These are phyloP conservation scores for Hetaerina titia DNA, from an alignment of 2,888 invertebrate species.

Conservation along the genomic window DNA sequence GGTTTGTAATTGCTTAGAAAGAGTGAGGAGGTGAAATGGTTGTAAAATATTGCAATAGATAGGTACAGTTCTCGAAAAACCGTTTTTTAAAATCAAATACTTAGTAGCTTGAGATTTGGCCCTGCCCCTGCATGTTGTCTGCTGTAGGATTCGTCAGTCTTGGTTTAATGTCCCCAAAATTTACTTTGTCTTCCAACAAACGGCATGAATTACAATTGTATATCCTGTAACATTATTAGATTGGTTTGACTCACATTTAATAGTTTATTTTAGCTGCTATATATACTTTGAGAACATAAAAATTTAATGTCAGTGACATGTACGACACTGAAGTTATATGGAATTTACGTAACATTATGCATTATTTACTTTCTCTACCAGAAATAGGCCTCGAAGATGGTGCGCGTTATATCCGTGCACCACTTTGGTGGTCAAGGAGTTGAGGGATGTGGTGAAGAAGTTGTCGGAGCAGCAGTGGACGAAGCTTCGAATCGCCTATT, in stretches of 20 bases:
- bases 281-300: not conserved
- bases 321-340: not conserved
- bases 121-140: not conserved
- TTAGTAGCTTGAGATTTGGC: not conserved
- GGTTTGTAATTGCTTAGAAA: constrained; percentile 1
- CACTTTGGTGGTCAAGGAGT: constrained; percentile 84
- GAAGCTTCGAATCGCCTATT: constrained; percentile 80
- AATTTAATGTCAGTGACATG: not conserved
- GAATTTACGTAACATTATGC: not conserved
- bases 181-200: not conserved
- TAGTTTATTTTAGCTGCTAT: not conserved
- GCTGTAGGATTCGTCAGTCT: not conserved
- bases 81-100: not conserved
- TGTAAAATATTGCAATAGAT: not conserved
- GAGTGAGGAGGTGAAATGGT: not conserved
- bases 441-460: constrained; percentile 83
- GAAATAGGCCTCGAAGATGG: constrained; percentile 78
- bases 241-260: not conserved
- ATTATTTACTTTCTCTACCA: not conserved
- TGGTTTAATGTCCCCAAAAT: not conserved
- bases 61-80: not conserved
- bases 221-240: not conserved
- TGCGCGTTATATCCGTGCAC: constrained; percentile 84
- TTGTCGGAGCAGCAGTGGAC: constrained; percentile 81
- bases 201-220: not conserved